Evolutionary conservation across 2,113 vertebrate genomes (phyloP), one percentile per base, ranked within the genome.

Genomic region (Thermophis baileyi): DNA sequence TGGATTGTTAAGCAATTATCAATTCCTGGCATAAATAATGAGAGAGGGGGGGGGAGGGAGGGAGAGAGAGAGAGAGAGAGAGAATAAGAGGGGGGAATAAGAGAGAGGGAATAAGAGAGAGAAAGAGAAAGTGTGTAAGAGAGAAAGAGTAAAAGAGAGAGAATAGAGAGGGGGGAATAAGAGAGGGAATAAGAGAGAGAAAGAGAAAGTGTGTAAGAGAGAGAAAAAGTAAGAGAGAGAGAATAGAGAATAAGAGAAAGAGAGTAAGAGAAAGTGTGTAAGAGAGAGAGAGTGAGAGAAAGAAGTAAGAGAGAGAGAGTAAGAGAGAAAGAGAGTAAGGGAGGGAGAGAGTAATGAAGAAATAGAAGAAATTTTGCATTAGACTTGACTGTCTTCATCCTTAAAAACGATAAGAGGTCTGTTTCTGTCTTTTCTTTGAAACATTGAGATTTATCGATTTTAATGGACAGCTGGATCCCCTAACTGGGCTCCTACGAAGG

Each of bases 401-500:
- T 98, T 95, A 97, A 96, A 97, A 97, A 95, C 98, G 98, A 98
- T 98, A 98, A 99, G 98, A 98, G 98, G 98, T 98, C 98, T 97
- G 97, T 97, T 98, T 98, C 98, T 98, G 98, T 98, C 98, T 98
- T 98, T 97, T 96, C 97, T 97, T 90, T 97, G 98, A 98, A 97
- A 98, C 98, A 98, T 98, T 98, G 98, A 98, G 98, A 99, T 99
- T 98, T 99, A 99, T 99, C 98, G 98, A 97, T 98, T 98, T 98
- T 97, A 98, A 98, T 98, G 98, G 98, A 98, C 98, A 98, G 98
- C 98, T 97, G 97, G 99, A 98, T 98, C 98, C 96, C 97, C 98
- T 98, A 98, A 98, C 98, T 98, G 98, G 98, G 98, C 98, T 98
- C 98, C 98, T 97, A 97, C 97, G 98, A 98, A 98, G 98, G 98